Percentiles rank a stretch among this genome's conserved stretches.
These are phyloP conservation scores for Eulithis prunata DNA, from an alignment of 2,888 invertebrate genomes.

Conservation along the genomic window DNA sequence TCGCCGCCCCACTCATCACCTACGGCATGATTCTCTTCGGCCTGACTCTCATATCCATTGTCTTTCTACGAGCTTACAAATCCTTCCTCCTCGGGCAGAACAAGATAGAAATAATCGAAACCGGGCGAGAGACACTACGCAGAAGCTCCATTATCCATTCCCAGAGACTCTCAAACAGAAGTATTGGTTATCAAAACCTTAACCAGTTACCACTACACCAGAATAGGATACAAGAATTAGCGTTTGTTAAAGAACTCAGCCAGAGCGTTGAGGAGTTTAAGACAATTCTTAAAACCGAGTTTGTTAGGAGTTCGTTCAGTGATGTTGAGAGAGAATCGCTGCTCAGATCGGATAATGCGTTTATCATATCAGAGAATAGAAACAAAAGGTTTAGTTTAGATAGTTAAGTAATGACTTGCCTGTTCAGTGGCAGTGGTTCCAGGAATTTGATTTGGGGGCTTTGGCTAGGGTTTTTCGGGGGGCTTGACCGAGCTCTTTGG, in stretches of 20 bases:
- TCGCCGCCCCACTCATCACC: slow-evolving; percentile 87
- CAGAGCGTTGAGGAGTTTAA: slow-evolving; percentile 66
- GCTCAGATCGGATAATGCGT: slow-evolving; percentile 70
- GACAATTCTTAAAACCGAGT: slow-evolving; percentile 58
- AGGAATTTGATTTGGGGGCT: too few species aligned
- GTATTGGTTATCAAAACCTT: slow-evolving; percentile 80
- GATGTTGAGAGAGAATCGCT: slow-evolving; percentile 69
- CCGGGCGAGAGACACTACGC: slow-evolving; percentile 89
- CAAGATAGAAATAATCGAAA: slow-evolving; percentile 90
- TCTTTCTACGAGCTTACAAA: slow-evolving; percentile 90
- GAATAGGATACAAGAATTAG: slow-evolving; percentile 57
- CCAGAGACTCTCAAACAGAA: slow-evolving; percentile 78
- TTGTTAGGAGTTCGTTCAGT: slow-evolving; percentile 63
- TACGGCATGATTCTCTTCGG: slow-evolving; percentile 90
- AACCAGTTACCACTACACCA: slow-evolving; percentile 22
- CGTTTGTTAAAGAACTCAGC: slow-evolving; percentile 56
- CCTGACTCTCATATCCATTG: slow-evolving; percentile 85
- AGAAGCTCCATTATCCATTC: slow-evolving; percentile 86
- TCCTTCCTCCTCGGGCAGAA: slow-evolving; percentile 88
- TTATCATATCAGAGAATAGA: slow-evolving; percentile 69
- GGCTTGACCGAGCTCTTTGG: too few species aligned
- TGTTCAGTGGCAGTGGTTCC: too few species aligned
- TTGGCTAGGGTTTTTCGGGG: too few species aligned
- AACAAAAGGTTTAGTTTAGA: slow-evolving; percentile 55
- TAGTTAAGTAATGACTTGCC: slow-evolving; percentile 29